Evolutionary conservation across 2,113 vertebrate genomes (phyloP).

Genomic region (Formicarius rufipectus): DNA sequence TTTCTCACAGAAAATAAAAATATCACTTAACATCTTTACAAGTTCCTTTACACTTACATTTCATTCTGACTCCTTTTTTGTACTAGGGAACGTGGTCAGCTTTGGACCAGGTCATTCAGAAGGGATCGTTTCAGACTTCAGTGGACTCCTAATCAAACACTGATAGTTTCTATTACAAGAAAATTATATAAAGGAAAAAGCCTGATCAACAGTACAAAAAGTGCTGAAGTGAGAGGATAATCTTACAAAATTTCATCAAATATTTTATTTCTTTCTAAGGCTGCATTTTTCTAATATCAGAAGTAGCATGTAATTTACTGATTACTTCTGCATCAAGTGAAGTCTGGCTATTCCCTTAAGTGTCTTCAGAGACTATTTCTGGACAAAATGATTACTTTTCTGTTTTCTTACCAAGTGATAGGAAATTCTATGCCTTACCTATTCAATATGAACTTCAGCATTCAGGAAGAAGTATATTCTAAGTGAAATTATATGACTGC

Average conservation of each 20-base stretch:
- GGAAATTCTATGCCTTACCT: background rate
- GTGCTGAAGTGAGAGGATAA: slow-evolving; percentile 3
- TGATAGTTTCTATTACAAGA: background rate
- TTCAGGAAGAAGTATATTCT: background rate
- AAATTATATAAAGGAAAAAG: background rate
- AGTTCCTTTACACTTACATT: background rate
- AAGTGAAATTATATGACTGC: background rate
- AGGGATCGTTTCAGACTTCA: background rate
- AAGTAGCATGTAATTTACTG: slow-evolving; percentile 36
- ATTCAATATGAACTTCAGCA: background rate
- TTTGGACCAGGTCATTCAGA: background rate
- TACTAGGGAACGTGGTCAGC: background rate
- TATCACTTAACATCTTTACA: background rate
- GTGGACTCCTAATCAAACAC: background rate
- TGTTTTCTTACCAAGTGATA: background rate
- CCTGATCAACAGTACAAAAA: background rate
- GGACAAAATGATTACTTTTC: background rate
- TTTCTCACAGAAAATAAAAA: background rate
- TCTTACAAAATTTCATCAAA: slow-evolving; percentile 41
- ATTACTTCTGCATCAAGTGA: slow-evolving; percentile 33
- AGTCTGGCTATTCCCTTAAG: slow-evolving; percentile 7
- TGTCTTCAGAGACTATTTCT: slow-evolving; percentile 24
- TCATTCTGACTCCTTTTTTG: background rate
- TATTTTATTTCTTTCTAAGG: slow-evolving; percentile 31
- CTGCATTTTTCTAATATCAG: slow-evolving; percentile 22